A percentile compares a stretch with the other conserved stretches of the same genome.
Conservation (phyloP, 2,797 vertebrate species). For the Menidia menidia region DNA sequence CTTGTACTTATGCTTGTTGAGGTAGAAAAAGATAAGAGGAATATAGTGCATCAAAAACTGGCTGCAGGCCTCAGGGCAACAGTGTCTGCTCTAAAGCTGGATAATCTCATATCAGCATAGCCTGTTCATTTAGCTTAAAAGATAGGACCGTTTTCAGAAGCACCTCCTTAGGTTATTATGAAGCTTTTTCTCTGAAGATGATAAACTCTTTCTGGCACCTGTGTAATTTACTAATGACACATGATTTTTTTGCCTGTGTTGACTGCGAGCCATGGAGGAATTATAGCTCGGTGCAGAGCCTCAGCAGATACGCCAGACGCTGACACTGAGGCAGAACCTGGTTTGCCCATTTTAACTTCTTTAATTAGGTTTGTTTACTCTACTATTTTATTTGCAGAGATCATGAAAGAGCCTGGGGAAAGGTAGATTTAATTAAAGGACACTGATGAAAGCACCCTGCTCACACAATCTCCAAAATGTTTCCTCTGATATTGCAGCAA, state of each 20-base stretch:
- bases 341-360: slow-evolving; percentile 76
- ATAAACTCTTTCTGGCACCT: slow-evolving; percentile 88
- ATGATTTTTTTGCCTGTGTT: slow-evolving; percentile 81
- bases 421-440: slow-evolving; percentile 85
- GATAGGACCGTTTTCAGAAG: slow-evolving; percentile 85
- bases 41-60: slow-evolving; percentile 82
- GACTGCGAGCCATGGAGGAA: slow-evolving; percentile 65
- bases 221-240: slow-evolving; percentile 89
- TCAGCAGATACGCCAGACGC: slow-evolving; percentile 58
- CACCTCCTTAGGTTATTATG: slow-evolving; percentile 87
- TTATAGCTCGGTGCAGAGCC: slow-evolving; percentile 59
- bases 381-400: slow-evolving; percentile 81
- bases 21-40: slow-evolving; percentile 81
- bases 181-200: slow-evolving; percentile 85
- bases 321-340: slow-evolving; percentile 70
- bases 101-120: slow-evolving; percentile 87
- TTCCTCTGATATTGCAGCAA: slow-evolving; percentile 80
- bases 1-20: slow-evolving; percentile 74
- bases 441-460: slow-evolving; percentile 84
- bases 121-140: slow-evolving; percentile 87
- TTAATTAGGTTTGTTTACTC: slow-evolving; percentile 84
- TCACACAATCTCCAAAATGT: slow-evolving; percentile 76
- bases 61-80: slow-evolving; percentile 80
- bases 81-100: slow-evolving; percentile 78
- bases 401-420: slow-evolving; percentile 80